These are phyloP conservation scores for Muscidifurax raptorellus DNA, from an alignment of 1,140 invertebrate genomes.

Conservation along the genomic window DNA sequence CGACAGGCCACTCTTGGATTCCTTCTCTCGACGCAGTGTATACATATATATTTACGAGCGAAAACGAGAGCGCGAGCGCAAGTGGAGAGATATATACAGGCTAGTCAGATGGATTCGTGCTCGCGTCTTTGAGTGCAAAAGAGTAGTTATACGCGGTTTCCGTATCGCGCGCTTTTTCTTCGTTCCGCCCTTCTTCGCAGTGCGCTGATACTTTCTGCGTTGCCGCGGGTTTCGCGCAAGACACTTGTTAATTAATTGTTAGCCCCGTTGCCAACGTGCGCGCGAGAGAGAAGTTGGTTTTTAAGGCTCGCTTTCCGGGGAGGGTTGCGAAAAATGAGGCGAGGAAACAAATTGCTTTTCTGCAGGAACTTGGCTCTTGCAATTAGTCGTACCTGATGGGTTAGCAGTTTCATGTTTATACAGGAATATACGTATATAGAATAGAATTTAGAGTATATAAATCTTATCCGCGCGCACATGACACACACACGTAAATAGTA, in stretches of 20 bases:
- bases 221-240: background rate
- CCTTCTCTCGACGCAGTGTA: background rate
- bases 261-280: background rate
- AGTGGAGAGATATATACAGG: background rate
- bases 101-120: background rate
- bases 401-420: too few relatives aligned
- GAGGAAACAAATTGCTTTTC: background rate
- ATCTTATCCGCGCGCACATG: too few relatives aligned
- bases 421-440: too few relatives aligned
- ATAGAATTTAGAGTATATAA: too few relatives aligned
- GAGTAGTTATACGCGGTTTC: background rate
- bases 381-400: too few relatives aligned
- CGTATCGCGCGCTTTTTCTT: background rate
- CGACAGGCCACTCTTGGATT: background rate
- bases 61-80: background rate
- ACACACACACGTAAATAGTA: too few relatives aligned
- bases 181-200: background rate
- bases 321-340: background rate
- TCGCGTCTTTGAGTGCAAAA: background rate
- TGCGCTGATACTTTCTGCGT: background rate
- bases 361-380: too few relatives aligned
- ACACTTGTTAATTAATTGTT: slow-evolving; percentile 23
- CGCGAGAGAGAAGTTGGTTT: background rate
- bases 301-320: background rate
- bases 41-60: background rate